Conservation (phyloP, 2,113 vertebrate genomes). For the Octodon degus region DNA sequence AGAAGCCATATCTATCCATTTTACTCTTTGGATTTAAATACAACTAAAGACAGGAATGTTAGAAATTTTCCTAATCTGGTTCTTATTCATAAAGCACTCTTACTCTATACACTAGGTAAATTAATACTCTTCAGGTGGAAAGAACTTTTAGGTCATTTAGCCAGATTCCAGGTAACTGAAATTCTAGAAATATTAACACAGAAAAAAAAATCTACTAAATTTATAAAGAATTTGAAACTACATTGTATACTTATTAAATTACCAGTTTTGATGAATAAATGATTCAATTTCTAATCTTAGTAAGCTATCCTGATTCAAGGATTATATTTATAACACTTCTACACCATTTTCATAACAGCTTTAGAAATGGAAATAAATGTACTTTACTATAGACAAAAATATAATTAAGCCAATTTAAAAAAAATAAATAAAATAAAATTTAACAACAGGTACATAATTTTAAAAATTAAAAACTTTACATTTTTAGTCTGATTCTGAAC, state of each 20-base stretch:
- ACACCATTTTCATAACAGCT: slow-evolving; percentile 52
- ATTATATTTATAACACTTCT: slow-evolving; percentile 47
- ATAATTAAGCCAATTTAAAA: slow-evolving; percentile 17
- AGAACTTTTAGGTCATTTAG: slow-evolving; percentile 60
- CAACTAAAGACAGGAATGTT: slow-evolving; percentile 47
- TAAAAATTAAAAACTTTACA: slow-evolving; percentile 15
- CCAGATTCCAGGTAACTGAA: slow-evolving; percentile 63
- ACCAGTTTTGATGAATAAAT: slow-evolving; percentile 55
- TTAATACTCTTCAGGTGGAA: slow-evolving; percentile 57
- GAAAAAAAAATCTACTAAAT: slow-evolving; percentile 50
- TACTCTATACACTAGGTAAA: slow-evolving; percentile 48
- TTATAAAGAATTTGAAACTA: slow-evolving; percentile 51
- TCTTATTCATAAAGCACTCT: slow-evolving; percentile 66
- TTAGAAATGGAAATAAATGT: slow-evolving; percentile 47
- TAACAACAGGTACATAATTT: slow-evolving; percentile 32
- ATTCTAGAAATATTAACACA: slow-evolving; percentile 64
- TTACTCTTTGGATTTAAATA: slow-evolving; percentile 62
- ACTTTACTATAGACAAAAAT: neutral
- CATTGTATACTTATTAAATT: slow-evolving; percentile 57
- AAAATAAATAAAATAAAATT: neutral
- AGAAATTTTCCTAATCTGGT: slow-evolving; percentile 49
- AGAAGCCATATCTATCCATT: slow-evolving; percentile 43
- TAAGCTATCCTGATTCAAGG: slow-evolving; percentile 55
- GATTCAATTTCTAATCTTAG: slow-evolving; percentile 47
- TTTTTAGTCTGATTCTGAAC: slow-evolving; percentile 16